Percentiles rank a stretch among this genome's conserved stretches.
Evolutionary conservation across 2,113 vertebrate genomes (phyloP).

Genomic region (Morone chrysops): DNA sequence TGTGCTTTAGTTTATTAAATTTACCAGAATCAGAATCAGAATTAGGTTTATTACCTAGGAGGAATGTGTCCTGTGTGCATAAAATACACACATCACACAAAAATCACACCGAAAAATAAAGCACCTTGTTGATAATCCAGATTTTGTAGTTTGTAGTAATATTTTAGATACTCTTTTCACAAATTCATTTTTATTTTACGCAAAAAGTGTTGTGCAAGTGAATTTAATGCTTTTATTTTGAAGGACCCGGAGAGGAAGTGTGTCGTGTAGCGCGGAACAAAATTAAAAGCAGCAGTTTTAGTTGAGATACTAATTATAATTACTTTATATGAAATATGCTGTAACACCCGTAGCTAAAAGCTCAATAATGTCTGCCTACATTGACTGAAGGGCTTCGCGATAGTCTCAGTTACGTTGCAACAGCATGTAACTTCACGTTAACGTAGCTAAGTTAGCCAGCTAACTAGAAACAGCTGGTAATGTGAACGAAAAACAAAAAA

Average conservation of each 20-base stretch:
- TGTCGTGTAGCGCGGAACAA: neutral
- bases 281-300: neutral
- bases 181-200: too few species aligned
- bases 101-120: too few species aligned
- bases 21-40: too few species aligned
- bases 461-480: too few species aligned
- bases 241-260: slow-evolving; percentile 19
- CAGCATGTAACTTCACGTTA: neutral
- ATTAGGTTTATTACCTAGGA: too few species aligned
- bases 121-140: neutral
- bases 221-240: slow-evolving; percentile 27
- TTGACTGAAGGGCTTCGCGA: neutral
- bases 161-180: neutral
- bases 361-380: too few species aligned
- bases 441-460: too few species aligned
- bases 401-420: too few species aligned
- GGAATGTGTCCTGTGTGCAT: too few species aligned
- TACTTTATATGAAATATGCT: too few species aligned
- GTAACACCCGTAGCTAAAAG: neutral
- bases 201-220: neutral
- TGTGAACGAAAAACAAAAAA: too few species aligned
- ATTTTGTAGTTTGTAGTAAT: neutral
- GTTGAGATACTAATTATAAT: neutral
- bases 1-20: neutral
- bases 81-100: too few species aligned